Evolutionary conservation across 2,113 vertebrate species (phyloP).

Genomic region (Anthoscopus minutus): DNA sequence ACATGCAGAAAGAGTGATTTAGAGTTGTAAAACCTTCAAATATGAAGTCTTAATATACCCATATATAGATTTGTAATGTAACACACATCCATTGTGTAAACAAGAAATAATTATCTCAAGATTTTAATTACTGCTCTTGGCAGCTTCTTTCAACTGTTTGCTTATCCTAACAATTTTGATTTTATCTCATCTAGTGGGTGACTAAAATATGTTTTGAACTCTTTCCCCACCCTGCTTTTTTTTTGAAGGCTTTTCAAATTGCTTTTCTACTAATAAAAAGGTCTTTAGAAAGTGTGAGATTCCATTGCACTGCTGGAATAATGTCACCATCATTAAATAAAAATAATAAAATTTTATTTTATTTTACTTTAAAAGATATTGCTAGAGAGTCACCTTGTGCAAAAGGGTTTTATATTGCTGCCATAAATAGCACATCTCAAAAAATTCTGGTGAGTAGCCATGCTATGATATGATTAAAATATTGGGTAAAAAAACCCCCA

Average conservation of each 20-base stretch:
- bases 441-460: background rate
- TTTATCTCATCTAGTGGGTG: background rate
- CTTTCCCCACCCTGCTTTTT: background rate
- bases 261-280: background rate
- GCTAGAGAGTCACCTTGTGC: background rate
- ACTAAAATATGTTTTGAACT: background rate
- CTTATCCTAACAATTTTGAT: background rate
- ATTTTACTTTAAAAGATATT: background rate
- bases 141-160: background rate
- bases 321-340: background rate
- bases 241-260: background rate
- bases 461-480: background rate
- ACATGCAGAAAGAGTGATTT: background rate
- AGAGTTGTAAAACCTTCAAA: background rate
- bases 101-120: background rate
- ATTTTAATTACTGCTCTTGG: background rate
- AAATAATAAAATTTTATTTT: background rate
- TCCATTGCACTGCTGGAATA: background rate
- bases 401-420: background rate
- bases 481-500: background rate
- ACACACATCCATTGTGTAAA: background rate
- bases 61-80: background rate
- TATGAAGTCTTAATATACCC: background rate
- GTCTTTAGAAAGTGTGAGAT: background rate
- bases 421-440: background rate